Percentiles rank a stretch among this genome's conserved stretches.
Evolutionary conservation across 2,797 vertebrate species (phyloP).

Genomic region (Lateolabrax maculatus): DNA sequence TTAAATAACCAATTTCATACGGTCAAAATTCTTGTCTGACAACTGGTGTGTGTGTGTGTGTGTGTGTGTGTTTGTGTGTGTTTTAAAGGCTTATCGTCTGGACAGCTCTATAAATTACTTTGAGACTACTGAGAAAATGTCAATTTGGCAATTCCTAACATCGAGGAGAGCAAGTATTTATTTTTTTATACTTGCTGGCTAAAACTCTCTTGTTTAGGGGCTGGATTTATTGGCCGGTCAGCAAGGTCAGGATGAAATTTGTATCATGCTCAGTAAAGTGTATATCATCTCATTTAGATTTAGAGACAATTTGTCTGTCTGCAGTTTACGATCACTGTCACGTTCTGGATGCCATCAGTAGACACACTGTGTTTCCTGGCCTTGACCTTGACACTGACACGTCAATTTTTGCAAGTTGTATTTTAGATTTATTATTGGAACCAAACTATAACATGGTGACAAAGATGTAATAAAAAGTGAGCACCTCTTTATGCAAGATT

Average conservation of each 20-base stretch:
- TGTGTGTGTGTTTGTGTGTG: background rate
- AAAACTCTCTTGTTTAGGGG: too few relatives aligned
- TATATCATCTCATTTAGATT: background rate
- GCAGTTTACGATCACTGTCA: background rate
- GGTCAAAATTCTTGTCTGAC: background rate
- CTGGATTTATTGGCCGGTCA: too few relatives aligned
- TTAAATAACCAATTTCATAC: background rate
- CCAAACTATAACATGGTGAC: background rate
- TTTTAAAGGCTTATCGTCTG: background rate
- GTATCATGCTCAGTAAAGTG: background rate
- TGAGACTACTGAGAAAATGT: too few relatives aligned
- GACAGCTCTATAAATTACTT: background rate
- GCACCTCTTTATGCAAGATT: slow-evolving; percentile 1
- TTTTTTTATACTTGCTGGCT: too few relatives aligned
- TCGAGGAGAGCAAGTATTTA: too few relatives aligned
- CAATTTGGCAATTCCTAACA: too few relatives aligned
- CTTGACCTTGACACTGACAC: slow-evolving; percentile 22
- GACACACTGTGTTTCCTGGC: background rate
- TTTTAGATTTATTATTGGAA: slow-evolving; percentile 24
- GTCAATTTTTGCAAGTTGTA: background rate
- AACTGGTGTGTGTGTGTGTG: background rate
- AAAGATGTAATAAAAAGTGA: slow-evolving; percentile 20
- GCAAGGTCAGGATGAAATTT: background rate
- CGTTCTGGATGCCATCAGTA: background rate
- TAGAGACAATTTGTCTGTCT: background rate